These are phyloP conservation scores for Danionella dracula DNA, from an alignment of 2,797 vertebrate species.

Conservation along the genomic window DNA sequence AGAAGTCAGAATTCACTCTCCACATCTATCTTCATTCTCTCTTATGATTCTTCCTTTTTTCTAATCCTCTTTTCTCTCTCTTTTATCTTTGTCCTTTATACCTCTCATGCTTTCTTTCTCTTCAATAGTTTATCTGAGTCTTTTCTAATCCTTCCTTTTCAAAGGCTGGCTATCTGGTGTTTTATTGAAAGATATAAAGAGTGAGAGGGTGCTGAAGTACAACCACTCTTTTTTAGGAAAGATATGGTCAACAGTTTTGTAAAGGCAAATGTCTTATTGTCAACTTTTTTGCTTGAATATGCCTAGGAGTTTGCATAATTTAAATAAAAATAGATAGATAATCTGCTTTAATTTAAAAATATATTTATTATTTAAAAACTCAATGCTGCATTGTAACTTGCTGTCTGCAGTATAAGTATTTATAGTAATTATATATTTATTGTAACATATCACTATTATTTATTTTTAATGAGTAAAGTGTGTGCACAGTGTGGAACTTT, in stretches of 20 bases:
- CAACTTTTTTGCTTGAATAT: too few species aligned
- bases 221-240: neutral
- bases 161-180: constrained; percentile 31
- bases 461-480: too few species aligned
- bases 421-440: too few species aligned
- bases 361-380: too few species aligned
- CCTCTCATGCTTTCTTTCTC: constrained; percentile 31
- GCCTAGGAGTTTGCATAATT: too few species aligned
- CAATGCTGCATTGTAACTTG: too few species aligned
- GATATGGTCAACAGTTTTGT: neutral
- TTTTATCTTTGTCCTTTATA: constrained; percentile 41
- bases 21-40: constrained; percentile 36
- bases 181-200: constrained; percentile 29
- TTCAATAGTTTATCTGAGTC: constrained; percentile 43
- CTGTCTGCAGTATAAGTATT: too few species aligned
- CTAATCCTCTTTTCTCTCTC: constrained; percentile 45
- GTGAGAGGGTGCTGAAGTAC: constrained; percentile 23
- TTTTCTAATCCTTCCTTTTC: constrained; percentile 39
- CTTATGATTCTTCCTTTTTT: constrained; percentile 20
- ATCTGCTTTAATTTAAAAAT: too few species aligned
- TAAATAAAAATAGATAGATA: too few species aligned
- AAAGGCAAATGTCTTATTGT: neutral
- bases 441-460: too few species aligned
- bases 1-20: constrained; percentile 17
- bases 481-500: too few species aligned